phyloP scores from a whole-genome alignment of 2,113 vertebrate species.

The Atlantisia rogersi region DNA sequence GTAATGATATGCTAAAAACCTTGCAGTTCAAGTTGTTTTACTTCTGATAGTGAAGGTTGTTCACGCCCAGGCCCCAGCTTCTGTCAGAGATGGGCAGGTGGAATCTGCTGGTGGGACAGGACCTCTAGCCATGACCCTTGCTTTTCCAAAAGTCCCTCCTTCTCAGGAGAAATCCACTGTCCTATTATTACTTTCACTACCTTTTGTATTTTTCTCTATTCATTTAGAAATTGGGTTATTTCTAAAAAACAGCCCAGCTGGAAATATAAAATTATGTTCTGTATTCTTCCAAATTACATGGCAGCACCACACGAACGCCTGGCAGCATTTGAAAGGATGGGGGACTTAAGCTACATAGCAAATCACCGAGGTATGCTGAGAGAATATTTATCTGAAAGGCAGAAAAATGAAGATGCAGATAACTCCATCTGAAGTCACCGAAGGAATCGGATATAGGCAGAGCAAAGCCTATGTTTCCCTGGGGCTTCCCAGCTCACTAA shows the following conservation, averaged over 20 bases:
- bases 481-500: not conserved
- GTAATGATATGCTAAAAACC: conserved; percentile 45
- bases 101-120: accelerated
- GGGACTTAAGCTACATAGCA: not conserved
- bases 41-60: not conserved
- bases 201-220: not conserved
- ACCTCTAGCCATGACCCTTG: accelerated
- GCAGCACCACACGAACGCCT: not conserved
- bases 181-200: not conserved
- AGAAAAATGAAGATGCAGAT: not conserved
- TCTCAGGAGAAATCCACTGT: not conserved
- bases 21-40: conserved; percentile 25
- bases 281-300: not conserved
- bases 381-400: not conserved
- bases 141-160: not conserved
- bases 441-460: not conserved
- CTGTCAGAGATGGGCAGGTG: not conserved
- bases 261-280: not conserved
- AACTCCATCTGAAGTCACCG: not conserved
- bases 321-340: not conserved
- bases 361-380: not conserved
- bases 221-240: not conserved
- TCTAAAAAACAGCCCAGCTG: not conserved
- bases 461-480: not conserved
- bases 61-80: not conserved